phyloP scores from a whole-genome alignment of 2,888 invertebrate genomes.

The Caradrina clavipalpis region DNA sequence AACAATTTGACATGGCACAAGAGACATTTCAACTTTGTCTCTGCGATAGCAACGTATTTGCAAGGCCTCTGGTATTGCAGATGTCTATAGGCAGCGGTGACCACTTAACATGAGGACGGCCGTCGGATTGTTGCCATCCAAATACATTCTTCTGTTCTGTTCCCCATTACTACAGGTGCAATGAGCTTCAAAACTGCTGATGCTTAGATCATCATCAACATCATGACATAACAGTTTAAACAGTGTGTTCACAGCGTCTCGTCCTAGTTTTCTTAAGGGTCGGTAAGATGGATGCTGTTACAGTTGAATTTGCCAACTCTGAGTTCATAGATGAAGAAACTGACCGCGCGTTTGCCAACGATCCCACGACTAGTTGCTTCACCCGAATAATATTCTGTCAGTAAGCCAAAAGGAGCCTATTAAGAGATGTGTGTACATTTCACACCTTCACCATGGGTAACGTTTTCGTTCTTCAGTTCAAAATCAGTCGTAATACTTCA shows the following conservation, averaged over 20 bases:
- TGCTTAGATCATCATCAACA: slow-evolving; percentile 2
- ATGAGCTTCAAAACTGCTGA: not conserved
- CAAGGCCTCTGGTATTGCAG: no score
- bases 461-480: not conserved
- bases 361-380: slow-evolving; percentile 47
- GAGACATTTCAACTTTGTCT: no score
- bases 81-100: no score
- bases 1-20: no score
- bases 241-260: not conserved
- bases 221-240: no score
- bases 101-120: no score
- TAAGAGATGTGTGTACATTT: slow-evolving; percentile 29
- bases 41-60: no score
- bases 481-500: slow-evolving; percentile 1
- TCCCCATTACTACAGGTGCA: not conserved
- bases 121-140: no score
- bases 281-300: slow-evolving; percentile 29
- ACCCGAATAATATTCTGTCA: slow-evolving; percentile 45
- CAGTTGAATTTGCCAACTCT: slow-evolving; percentile 40
- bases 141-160: no score
- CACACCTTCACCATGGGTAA: slow-evolving; percentile 4
- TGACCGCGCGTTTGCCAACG: slow-evolving; percentile 39
- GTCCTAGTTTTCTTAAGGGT: slow-evolving; percentile 37
- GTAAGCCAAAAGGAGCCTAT: slow-evolving; percentile 38
- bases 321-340: slow-evolving; percentile 52